These are phyloP conservation scores for Gallinago stenura DNA, from an alignment of 2,797 vertebrate species.

Conservation along the genomic window DNA sequence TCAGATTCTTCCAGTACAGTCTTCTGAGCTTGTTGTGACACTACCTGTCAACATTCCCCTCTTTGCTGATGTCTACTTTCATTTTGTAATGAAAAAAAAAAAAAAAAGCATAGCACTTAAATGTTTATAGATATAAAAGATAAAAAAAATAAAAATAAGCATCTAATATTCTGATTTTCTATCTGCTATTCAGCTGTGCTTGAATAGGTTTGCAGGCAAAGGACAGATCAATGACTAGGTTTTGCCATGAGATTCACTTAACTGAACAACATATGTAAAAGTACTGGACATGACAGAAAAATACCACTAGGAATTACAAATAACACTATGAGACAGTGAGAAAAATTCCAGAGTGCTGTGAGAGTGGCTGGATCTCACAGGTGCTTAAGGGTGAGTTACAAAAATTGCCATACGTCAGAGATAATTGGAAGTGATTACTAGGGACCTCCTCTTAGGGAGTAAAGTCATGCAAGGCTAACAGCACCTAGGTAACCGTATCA, in stretches of 20 bases:
- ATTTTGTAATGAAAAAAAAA: not conserved
- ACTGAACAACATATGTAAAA: not conserved
- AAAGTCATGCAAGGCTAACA: not conserved
- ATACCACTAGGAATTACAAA: not conserved
- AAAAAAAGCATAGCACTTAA: not conserved
- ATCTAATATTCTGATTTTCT: not conserved
- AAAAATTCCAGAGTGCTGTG: not conserved
- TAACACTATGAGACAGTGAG: not conserved
- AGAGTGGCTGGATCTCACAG: not conserved
- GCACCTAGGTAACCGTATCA: not conserved
- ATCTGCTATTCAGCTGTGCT: not conserved
- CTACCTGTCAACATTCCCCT: not conserved
- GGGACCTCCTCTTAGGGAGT: not conserved
- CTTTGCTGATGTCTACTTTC: not conserved
- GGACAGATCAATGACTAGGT: not conserved
- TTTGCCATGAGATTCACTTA: not conserved
- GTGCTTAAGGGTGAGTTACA: not conserved
- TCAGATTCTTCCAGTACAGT: not conserved
- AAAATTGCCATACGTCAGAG: not conserved
- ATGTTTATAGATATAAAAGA: not conserved
- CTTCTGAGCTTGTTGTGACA: not conserved
- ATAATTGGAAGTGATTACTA: not conserved
- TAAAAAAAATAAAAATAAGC: not conserved
- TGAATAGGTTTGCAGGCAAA: not conserved
- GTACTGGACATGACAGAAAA: not conserved